Base-by-base conservation (phyloP, 1,140 invertebrate genomes). In the Diorhabda sublineata region DNA sequence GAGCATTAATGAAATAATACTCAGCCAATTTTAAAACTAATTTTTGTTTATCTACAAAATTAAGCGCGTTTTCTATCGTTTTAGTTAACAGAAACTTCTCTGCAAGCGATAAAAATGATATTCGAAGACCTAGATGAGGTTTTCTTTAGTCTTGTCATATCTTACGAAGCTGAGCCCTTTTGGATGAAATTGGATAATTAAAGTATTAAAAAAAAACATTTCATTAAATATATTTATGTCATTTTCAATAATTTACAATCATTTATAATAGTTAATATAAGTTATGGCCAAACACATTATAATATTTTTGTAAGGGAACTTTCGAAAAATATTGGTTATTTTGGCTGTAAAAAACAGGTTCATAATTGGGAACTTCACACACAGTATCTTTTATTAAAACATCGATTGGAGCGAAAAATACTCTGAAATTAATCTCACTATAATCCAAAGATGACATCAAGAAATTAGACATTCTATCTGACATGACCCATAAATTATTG, bases 391-490 rank as follows among this genome's bases (percentile, higher is more conserved):
- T 82, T 4, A 92, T 83, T 0, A 91, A 82, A 1, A 84, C 81
- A 43, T 86, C 83, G 3, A 91, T 78, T 0, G 90, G 85, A 1
- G 89, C 87, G 3, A 87, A 87, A 74, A 88, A 88, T 71, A 93
- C 88, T 75, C 91, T 86, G 83, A 92, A 93, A 76, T 93, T 93
- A 2, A 91, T 83, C 71, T 93, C 91, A 43, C 85, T 88, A 71
- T 89, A 92, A 75, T 93, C 88, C 6, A 94, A 77, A 57, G 87
- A 86, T 2, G 89, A 84, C 66, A 90, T 81, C 11, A 93, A 78
- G 71, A 93, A 92, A 45, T 89, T 86, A 1, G 91, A 89, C 91
- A 94, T 92, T 45, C 88, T 82, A 76, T 94, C 91, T 0, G 91
- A 92, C 3, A 94, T 88, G 0, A 92, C 88, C 92, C 92, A 94